These are phyloP conservation scores for Mimachlamys varia DNA, from an alignment of 2,888 invertebrate species.

Conservation along the genomic window DNA sequence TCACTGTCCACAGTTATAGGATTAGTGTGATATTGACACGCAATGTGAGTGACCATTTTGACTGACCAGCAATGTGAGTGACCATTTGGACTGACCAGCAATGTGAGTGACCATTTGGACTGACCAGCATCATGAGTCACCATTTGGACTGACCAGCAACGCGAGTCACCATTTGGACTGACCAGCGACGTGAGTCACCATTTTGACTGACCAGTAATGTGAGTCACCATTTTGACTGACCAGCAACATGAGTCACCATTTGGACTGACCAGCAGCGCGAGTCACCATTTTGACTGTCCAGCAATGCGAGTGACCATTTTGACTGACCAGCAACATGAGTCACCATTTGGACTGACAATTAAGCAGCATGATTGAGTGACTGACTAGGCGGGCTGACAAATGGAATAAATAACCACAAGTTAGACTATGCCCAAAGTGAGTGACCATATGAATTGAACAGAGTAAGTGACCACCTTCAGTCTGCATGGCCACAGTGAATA, in stretches of 20 bases:
- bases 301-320: not conserved
- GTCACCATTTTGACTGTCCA: not conserved
- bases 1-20: not conserved
- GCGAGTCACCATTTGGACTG: not conserved
- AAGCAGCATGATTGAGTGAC: too few species aligned
- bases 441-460: not conserved
- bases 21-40: not conserved
- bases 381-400: not conserved
- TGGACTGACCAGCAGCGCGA: not conserved
- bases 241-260: too few species aligned
- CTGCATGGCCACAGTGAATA: too few species aligned
- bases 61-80: not conserved
- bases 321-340: not conserved
- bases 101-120: not conserved
- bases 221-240: not conserved
- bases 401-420: not conserved
- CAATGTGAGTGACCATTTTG: too few species aligned
- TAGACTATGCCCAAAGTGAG: not conserved
- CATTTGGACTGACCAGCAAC: not conserved
- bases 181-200: not conserved
- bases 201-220: not conserved
- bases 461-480: not conserved
- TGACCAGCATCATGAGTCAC: not conserved
- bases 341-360: not conserved
- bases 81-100: not conserved